Conservation (phyloP, 30 jellyfish, hydroid and myxozoan genomes). For the Sanderia malayensis region DNA sequence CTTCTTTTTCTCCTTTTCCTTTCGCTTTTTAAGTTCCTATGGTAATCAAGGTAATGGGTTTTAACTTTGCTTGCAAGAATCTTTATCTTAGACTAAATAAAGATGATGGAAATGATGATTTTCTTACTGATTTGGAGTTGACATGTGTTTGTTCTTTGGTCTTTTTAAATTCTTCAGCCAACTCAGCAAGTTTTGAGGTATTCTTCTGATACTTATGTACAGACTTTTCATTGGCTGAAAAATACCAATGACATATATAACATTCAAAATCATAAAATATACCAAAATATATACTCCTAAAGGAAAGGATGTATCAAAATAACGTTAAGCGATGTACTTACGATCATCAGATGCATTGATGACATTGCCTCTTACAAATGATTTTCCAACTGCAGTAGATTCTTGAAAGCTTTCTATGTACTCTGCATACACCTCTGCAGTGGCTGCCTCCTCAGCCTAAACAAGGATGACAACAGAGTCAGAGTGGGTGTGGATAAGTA, state of each 20-base stretch:
- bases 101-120: too few relatives aligned
- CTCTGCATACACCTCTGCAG: constrained; percentile 70
- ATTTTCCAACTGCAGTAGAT: constrained; percentile 63
- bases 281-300: too few relatives aligned
- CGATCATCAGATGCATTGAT: constrained; percentile 45
- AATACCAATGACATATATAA: neutral
- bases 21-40: constrained; percentile 77
- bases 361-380: constrained; percentile 55
- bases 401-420: constrained; percentile 65
- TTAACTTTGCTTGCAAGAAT: too few relatives aligned
- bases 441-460: constrained; percentile 75
- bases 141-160: constrained; percentile 29
- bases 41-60: too few relatives aligned
- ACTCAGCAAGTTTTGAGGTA: constrained; percentile 76
- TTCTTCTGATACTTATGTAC: constrained; percentile 57
- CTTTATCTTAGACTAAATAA: too few relatives aligned
- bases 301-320: too few relatives aligned
- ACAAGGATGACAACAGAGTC: too few relatives aligned
- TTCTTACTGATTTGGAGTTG: constrained; percentile 34
- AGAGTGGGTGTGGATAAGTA: too few relatives aligned
- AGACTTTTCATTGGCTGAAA: constrained; percentile 34
- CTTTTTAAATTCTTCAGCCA: constrained; percentile 81
- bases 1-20: constrained; percentile 77
- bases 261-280: neutral
- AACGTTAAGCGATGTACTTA: neutral